A percentile compares a stretch with the other conserved stretches of the same genome.
Conservation (phyloP, 1,140 invertebrate genomes). For the Drosophila nikananu region DNA sequence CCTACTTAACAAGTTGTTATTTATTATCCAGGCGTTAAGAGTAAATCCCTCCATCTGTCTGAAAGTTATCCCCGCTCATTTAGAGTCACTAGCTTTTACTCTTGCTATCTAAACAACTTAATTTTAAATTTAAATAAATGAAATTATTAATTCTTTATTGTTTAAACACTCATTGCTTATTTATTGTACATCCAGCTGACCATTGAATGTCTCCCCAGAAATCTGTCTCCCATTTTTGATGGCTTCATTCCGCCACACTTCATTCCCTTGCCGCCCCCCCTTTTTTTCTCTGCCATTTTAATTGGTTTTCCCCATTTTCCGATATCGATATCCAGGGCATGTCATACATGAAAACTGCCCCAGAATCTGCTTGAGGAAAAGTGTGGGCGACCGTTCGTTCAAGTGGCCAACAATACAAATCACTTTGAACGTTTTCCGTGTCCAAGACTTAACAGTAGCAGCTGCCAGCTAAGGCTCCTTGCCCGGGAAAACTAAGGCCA, state of each 20-base stretch:
- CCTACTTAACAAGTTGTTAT: too few species aligned
- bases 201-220: background rate
- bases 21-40: too few species aligned
- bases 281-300: conserved; percentile 13
- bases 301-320: conserved; percentile 16
- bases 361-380: conserved; percentile 7
- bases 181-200: background rate
- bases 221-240: conserved; percentile 2
- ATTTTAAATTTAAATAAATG: too few species aligned
- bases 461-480: conserved; percentile 34
- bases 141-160: too few species aligned
- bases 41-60: too few species aligned
- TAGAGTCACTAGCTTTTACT: too few species aligned
- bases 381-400: conserved; percentile 1
- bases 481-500: conserved; percentile 17
- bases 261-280: background rate
- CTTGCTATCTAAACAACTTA: background rate
- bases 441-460: conserved; percentile 52
- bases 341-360: conserved; percentile 30
- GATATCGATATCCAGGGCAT: conserved; percentile 30
- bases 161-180: background rate
- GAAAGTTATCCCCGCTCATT: too few species aligned
- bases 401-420: conserved; percentile 49
- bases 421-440: conserved; percentile 34
- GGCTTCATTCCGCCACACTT: background rate